Evolutionary conservation across 1,140 invertebrate species (phyloP), one percentile per base, ranked within the genome.

Genomic region (Triops longicaudatus): DNA sequence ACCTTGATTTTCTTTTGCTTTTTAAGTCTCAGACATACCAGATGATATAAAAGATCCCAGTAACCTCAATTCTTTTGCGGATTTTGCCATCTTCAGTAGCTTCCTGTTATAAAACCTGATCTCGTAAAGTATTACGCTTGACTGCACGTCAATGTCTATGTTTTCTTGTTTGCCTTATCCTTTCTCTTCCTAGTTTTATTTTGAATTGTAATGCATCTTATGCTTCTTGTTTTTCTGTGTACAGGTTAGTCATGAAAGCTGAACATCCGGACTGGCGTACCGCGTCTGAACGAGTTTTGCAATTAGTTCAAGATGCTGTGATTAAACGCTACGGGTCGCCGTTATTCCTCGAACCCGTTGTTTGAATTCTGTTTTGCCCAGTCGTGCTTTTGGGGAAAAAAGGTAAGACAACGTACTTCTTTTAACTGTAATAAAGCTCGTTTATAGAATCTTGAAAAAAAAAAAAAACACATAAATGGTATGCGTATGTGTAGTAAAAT

Each of bases 231-330:
- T 63, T 22, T 63, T 63, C 22, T 63, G n/a, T 9, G 5, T 5
- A 63, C 50, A 63, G 50, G 50, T 63, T 63, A 22, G 50, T 63
- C 3, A 63, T 1, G 50, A 63, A 63, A 22, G 50, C 50, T 22
- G 50, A 11, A 22, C 17, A 63, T 63, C 50, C 50, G 50, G 50
- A 63, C 50, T 63, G 50, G 50, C 50, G 22, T 5, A 63, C 17
- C 50, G 14, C 50, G 14, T 63, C 50, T 22, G 10, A 63, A 63
- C 50, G 50, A 63, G 50, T 63, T 63, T 63, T 63, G 17, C 50
- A 63, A 63, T 63, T 63, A 63, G 50, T 63, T 63, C 50, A 63
- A 63, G 50, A 63, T 63, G 50, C 50, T 17, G 7, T 63, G 50
- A 63, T 63, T 22, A 63, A 63, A 22, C 50, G 50, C 6, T 63